Percentiles rank a stretch among this genome's conserved stretches.
phyloP scores from a whole-genome alignment of 2,113 vertebrate genomes.

The Platichthys stellatus region DNA sequence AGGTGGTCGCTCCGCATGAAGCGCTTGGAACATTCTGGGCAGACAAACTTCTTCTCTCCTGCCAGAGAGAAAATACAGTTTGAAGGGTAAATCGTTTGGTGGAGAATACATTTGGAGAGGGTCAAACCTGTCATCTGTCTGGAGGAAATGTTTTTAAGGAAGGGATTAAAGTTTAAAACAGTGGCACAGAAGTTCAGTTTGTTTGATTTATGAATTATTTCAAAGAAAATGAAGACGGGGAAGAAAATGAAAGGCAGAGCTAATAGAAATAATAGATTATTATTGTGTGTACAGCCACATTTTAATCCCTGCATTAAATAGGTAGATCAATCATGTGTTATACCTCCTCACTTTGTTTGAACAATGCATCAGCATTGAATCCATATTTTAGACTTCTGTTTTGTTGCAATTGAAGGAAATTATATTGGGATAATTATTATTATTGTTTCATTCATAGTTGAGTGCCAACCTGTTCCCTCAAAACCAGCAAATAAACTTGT shows the following conservation, averaged over 20 bases:
- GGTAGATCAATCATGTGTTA: too few species aligned
- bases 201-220: slow-evolving; percentile 20
- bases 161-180: slow-evolving; percentile 5
- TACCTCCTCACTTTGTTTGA: too few species aligned
- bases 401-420: too few species aligned
- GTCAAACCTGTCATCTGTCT: slow-evolving; percentile 10
- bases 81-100: slow-evolving; percentile 1
- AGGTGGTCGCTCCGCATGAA: slow-evolving; percentile 99
- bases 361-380: too few species aligned
- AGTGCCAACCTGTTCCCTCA: slow-evolving; percentile 27
- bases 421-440: too few species aligned
- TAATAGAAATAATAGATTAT: background rate
- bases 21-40: slow-evolving; percentile 98
- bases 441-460: background rate
- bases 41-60: slow-evolving; percentile 99
- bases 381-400: too few species aligned
- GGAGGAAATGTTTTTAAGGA: background rate
- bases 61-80: slow-evolving; percentile 52
- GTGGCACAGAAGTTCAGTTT: background rate
- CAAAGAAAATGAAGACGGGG: background rate
- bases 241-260: background rate
- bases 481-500: background rate
- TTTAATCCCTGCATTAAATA: background rate
- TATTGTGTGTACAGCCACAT: background rate
- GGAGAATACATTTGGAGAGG: slow-evolving; percentile 31